A percentile compares a stretch with the other conserved stretches of the same genome.
Evolutionary conservation across 2,113 vertebrate species (phyloP).

Genomic region (Rhipidura dahli): DNA sequence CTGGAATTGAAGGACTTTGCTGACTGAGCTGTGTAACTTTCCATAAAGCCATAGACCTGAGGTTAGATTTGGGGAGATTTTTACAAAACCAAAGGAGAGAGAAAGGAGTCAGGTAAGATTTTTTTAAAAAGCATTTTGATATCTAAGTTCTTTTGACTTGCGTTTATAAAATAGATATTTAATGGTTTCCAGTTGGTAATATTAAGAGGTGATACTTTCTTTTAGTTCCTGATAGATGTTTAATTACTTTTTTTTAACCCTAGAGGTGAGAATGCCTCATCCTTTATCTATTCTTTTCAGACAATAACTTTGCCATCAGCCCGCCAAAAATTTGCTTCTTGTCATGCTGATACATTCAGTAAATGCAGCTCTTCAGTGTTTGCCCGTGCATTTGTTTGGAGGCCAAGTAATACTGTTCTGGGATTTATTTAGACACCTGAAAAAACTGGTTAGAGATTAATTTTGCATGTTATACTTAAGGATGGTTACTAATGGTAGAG

Average conservation of each 20-base stretch:
- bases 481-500: neutral
- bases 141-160: neutral
- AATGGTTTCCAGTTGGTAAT: neutral
- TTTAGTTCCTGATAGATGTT: neutral
- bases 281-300: neutral
- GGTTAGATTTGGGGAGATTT: neutral
- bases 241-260: neutral
- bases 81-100: neutral
- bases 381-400: neutral
- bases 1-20: neutral
- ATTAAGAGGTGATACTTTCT: neutral
- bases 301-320: neutral
- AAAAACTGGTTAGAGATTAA: neutral
- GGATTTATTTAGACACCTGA: neutral
- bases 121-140: neutral
- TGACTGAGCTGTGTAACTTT: neutral
- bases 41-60: neutral
- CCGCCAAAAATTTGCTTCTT: neutral
- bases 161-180: neutral
- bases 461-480: neutral
- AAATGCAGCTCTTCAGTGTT: neutral
- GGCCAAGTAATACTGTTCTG: neutral
- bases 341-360: neutral
- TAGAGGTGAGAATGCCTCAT: neutral
- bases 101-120: neutral